A percentile compares a stretch with the other conserved stretches of the same genome.
Conservation (phyloP, 2,888 invertebrate species). For the Eurytoma adleriae region DNA sequence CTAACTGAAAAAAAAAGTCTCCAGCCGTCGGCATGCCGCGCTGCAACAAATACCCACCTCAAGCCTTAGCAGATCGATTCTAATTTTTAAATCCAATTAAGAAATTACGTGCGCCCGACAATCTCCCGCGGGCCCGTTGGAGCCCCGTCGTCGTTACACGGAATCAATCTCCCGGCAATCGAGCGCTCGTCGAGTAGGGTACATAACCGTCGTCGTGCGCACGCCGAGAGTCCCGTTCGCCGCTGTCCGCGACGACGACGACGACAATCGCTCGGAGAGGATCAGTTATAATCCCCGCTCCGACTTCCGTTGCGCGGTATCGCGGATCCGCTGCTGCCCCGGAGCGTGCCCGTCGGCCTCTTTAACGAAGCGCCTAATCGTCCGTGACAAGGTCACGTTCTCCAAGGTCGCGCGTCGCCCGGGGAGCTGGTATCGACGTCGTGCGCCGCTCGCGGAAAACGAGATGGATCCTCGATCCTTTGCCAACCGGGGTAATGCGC, state of each 20-base stretch:
- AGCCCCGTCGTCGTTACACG: slow-evolving; percentile 3
- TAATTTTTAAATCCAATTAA: slow-evolving; percentile 52
- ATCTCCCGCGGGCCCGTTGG: slow-evolving; percentile 4
- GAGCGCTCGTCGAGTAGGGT: background rate
- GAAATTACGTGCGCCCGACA: slow-evolving; percentile 43
- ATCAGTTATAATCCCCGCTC: slow-evolving; percentile 42
- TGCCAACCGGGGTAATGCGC: too few relatives aligned
- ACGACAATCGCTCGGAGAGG: slow-evolving; percentile 40
- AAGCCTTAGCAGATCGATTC: slow-evolving; percentile 26
- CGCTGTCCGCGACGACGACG: background rate
- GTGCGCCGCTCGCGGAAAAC: background rate
- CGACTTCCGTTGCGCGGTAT: slow-evolving; percentile 41
- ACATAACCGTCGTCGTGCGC: background rate
- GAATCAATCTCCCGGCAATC: slow-evolving; percentile 28
- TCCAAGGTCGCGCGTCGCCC: slow-evolving; percentile 62
- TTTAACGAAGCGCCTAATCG: slow-evolving; percentile 61
- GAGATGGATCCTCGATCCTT: background rate
- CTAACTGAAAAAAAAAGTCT: too few relatives aligned
- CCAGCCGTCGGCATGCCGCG: too few relatives aligned
- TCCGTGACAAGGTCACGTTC: slow-evolving; percentile 61
- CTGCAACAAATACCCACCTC: too few relatives aligned
- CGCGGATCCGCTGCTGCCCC: slow-evolving; percentile 34
- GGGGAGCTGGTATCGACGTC: background rate
- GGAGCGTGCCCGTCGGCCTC: slow-evolving; percentile 10
- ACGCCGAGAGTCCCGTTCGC: slow-evolving; percentile 39